Base-by-base conservation (phyloP, 2,113 vertebrate species). In the Albula glossodonta region DNA sequence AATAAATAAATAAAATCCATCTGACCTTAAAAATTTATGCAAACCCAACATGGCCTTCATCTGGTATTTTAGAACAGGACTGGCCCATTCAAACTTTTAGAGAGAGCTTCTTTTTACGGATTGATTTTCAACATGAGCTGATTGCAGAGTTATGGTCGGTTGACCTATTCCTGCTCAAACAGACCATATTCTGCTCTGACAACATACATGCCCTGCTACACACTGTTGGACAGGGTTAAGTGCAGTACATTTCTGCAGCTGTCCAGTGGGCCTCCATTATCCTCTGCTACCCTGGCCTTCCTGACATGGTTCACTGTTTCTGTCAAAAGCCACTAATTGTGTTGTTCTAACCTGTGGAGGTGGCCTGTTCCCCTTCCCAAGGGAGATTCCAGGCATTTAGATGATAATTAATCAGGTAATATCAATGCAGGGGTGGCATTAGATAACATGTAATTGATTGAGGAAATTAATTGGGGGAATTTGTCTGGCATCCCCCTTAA, bases 191-290 rank as follows among this genome's bases (percentile, higher is more conserved):
- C 31, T 41, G 70, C n/a, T 74, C n/a, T 74, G 70, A 74, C 70
- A 74, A 74, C n/a, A 74, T 74, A 31, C 70, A 74, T 74, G 70
- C 70, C 70, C 70, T 74, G 70, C 70, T 74, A 74, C 70, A 74
- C 70, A 74, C 70, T 74, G 70, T 74, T 74, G 70, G 70, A 74
- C 70, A 74, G 70, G 70, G 70, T 74, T 74, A 74, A 74, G 70
- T 74, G 70, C 70, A 74, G 22, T 74, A 74, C 70, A 74, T 74
- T 74, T 74, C 70, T 74, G 70, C 70, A 74, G 70, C 70, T 74
- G 70, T 74, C 70, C 70, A 31, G 70, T 25, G 70, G 70, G 70
- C 6, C n/a, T 74, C 25, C 8, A 31, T 74, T 74, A 31, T 74
- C 22, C 9, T 74, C 31, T 74, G 8, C 70, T 31, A 31, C 70